Evolutionary conservation across 2,113 vertebrate genomes (phyloP).

Genomic region (Ceyx margarethae): DNA sequence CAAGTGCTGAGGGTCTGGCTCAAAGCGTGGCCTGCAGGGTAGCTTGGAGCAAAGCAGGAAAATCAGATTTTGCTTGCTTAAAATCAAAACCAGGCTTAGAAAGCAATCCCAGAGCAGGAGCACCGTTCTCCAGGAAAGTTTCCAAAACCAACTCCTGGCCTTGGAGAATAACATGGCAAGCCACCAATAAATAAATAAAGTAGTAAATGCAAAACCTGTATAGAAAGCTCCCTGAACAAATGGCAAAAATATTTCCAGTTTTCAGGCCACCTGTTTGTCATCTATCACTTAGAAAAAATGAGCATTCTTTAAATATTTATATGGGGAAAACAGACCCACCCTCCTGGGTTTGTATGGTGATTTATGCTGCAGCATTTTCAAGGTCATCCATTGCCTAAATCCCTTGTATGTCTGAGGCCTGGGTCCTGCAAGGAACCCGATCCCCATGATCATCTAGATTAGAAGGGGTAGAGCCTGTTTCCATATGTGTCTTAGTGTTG

Average conservation of each 20-base stretch:
- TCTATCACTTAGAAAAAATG: constrained; percentile 59
- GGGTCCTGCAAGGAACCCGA: constrained; percentile 37
- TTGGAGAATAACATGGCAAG: constrained; percentile 59
- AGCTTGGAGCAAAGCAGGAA: constrained; percentile 34
- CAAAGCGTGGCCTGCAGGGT: neutral
- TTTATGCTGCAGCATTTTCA: constrained; percentile 49
- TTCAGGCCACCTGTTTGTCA: constrained; percentile 65
- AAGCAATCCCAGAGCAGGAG: constrained; percentile 18
- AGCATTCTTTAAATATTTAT: constrained; percentile 56
- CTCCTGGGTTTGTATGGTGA: constrained; percentile 42
- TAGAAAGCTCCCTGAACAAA: constrained; percentile 55
- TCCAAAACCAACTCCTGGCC: constrained; percentile 56
- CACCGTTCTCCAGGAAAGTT: neutral
- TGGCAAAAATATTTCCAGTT: constrained; percentile 42
- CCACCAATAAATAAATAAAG: constrained; percentile 64
- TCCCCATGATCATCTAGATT: constrained; percentile 49
- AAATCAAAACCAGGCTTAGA: constrained; percentile 60
- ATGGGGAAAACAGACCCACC: constrained; percentile 54
- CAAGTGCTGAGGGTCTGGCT: neutral
- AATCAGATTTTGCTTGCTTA: constrained; percentile 32
- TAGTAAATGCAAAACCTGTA: constrained; percentile 52
- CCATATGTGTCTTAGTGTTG: constrained; percentile 42
- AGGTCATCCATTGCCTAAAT: constrained; percentile 54
- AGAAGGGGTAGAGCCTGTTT: constrained; percentile 34
- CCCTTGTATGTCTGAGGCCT: constrained; percentile 40